Conservation (phyloP, 23 tunicate genomes). For the Halocynthia aurantium region DNA sequence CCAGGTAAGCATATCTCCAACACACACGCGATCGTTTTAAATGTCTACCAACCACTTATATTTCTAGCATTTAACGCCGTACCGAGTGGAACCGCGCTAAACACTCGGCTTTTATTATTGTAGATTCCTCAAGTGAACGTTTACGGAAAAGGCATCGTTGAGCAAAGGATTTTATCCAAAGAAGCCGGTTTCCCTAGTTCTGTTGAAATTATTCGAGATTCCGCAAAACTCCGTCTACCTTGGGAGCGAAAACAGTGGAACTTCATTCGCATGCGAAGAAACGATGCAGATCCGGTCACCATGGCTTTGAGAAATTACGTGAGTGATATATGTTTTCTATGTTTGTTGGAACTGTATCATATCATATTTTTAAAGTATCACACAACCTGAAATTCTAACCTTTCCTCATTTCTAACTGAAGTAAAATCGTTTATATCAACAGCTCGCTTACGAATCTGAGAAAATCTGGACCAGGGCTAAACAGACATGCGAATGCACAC, state of each 20-base stretch:
- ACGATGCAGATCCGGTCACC: not conserved
- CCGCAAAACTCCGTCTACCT: not conserved
- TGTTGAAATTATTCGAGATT: conserved; percentile 4
- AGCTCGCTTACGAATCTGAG: not conserved
- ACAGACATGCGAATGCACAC: conserved; percentile 2
- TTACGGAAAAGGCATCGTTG: conserved; percentile 10
- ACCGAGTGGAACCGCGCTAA: not conserved
- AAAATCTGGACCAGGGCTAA: not conserved
- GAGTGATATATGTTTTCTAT: not conserved
- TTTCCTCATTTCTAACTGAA: too few species aligned
- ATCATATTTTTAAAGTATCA: too few species aligned
- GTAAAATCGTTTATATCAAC: not conserved
- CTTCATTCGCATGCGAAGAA: conserved; percentile 19
- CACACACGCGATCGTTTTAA: not conserved
- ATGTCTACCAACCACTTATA: not conserved
- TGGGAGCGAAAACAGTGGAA: conserved; percentile 22
- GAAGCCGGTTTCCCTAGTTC: not conserved
- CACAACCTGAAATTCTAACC: too few species aligned
- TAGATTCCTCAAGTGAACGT: conserved; percentile 11
- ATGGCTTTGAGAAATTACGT: conserved; percentile 5
- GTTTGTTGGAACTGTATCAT: not conserved
- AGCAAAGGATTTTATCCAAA: not conserved
- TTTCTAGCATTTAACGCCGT: not conserved
- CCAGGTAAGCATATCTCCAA: not conserved
- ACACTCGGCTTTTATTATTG: not conserved